Percentiles rank a stretch among this genome's conserved stretches.
Conservation (phyloP, 1,140 invertebrate genomes). For the Chrysomallon squamiferum region DNA sequence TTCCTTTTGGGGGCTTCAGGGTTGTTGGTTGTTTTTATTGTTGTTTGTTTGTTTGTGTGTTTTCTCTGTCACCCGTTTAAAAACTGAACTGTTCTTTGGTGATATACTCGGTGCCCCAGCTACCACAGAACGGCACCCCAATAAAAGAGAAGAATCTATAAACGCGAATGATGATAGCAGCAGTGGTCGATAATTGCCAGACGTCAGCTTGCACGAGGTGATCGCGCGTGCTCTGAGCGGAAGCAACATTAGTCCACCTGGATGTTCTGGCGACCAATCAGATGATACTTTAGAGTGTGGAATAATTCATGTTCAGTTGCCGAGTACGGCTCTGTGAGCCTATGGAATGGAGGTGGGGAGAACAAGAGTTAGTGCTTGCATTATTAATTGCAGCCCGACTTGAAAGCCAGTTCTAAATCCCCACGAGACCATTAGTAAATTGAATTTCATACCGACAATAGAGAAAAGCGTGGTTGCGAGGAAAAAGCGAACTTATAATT, state of each 20-base stretch:
- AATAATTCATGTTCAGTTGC: conserved; percentile 1
- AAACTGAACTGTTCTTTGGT: not conserved
- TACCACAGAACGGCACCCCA: not conserved
- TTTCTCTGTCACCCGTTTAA: not conserved
- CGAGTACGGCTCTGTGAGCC: not conserved
- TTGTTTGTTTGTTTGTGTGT: not conserved
- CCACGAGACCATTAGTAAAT: conserved; percentile 8
- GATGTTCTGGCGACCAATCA: conserved; percentile 1
- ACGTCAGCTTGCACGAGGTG: not conserved
- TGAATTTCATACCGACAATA: conserved; percentile 5
- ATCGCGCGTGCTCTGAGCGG: not conserved
- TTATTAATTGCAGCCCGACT: conserved; percentile 1
- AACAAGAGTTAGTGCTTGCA: not conserved
- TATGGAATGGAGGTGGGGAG: not conserved
- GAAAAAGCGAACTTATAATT: not conserved
- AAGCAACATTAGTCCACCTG: conserved; percentile 1
- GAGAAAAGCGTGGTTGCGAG: not conserved
- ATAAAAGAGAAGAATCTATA: no score
- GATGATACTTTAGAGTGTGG: not conserved
- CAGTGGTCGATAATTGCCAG: no score
- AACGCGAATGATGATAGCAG: no score
- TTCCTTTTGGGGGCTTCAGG: not conserved
- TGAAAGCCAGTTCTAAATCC: not conserved
- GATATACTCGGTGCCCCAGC: not conserved
- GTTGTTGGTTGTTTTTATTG: not conserved